Conservation (phyloP, 2,888 invertebrate genomes). For the Hyppa rectilinea region DNA sequence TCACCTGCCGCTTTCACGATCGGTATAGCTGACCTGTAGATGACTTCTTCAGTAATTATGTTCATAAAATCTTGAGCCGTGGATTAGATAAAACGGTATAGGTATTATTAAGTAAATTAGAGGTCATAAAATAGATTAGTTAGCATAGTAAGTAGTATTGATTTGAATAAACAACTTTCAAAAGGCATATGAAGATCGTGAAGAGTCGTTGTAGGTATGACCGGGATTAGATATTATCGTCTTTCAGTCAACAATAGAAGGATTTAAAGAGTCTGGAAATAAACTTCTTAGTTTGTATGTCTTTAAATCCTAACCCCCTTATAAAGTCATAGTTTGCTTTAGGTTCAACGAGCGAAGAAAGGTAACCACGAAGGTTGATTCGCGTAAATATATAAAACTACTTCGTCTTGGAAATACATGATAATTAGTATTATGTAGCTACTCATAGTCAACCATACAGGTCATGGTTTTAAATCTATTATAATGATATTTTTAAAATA, state of each 20-base stretch:
- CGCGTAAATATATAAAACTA: no score
- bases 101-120: not conserved
- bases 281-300: not conserved
- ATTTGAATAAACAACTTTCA: not conserved
- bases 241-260: constrained; percentile 9
- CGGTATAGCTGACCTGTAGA: not conserved
- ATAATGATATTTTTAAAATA: no score
- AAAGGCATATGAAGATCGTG: no score
- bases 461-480: no score
- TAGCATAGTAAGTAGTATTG: not conserved
- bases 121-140: not conserved
- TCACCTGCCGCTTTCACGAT: not conserved
- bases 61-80: not conserved
- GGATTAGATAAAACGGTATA: not conserved
- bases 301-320: not conserved
- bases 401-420: no score
- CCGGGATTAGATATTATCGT: not conserved
- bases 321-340: constrained; percentile 23
- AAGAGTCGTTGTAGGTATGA: not conserved
- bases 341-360: constrained; percentile 15
- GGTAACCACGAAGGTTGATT: not conserved
- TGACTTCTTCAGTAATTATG: not conserved
- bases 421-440: no score
- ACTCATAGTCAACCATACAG: no score
- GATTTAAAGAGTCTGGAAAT: constrained; percentile 10